Percentiles rank a stretch among this genome's conserved stretches.
phyloP scores from a whole-genome alignment of 30 jellyfish, hydroid and myxozoan genomes.

The Hydractinia echinata region DNA sequence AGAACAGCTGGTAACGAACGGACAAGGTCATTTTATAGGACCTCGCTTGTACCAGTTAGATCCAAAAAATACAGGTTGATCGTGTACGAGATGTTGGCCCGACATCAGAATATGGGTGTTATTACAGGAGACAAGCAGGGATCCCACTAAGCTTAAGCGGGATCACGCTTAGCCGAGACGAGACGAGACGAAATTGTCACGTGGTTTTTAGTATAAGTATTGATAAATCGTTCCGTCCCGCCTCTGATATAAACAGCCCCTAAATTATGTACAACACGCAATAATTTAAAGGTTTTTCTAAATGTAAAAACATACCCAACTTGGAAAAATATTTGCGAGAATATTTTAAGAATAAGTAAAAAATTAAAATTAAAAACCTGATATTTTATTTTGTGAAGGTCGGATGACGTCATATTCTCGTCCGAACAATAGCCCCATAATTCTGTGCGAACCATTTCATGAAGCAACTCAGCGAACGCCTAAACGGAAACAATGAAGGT shows the following conservation, averaged over 20 bases:
- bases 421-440: conserved; percentile 88
- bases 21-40: no score
- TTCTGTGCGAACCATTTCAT: conserved; percentile 95
- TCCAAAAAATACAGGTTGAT: no score
- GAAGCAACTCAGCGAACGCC: conserved; percentile 99
- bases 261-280: neutral
- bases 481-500: neutral
- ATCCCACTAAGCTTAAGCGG: no score
- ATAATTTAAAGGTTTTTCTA: neutral
- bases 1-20: no score
- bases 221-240: neutral
- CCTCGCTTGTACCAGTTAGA: no score
- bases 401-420: conserved; percentile 59
- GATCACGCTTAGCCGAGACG: no score
- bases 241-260: neutral
- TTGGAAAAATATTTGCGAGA: conserved; percentile 1
- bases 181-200: no score
- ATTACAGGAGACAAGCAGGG: no score
- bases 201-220: no score
- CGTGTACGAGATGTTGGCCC: no score
- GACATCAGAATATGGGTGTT: no score
- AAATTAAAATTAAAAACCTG: conserved; percentile 59
- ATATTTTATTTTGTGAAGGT: conserved; percentile 80
- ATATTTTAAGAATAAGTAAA: neutral
- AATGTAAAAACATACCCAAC: neutral